A percentile compares a stretch with the other conserved stretches of the same genome.
Conservation (phyloP, 2,113 vertebrate species). For the Chaetodon auriga region DNA sequence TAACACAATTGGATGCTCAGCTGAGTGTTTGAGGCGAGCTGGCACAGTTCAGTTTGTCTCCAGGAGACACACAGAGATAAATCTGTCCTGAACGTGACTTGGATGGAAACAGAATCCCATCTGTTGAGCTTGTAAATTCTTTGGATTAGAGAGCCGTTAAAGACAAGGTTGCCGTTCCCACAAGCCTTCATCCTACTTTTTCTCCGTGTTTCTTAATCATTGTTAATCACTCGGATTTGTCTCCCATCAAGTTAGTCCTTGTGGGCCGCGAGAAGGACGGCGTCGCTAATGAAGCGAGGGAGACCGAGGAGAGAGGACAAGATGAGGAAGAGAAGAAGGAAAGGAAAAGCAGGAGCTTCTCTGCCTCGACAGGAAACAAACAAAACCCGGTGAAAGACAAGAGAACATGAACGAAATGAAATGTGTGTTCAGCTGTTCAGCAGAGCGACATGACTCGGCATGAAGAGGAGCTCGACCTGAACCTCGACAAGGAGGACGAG, state of each 20-base stretch:
- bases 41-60: neutral
- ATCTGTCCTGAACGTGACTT: conserved; percentile 6
- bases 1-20: too few relatives aligned
- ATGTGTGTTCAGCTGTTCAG: neutral
- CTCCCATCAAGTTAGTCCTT: conserved; percentile 32
- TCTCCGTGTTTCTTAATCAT: conserved; percentile 44
- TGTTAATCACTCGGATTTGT: conserved; percentile 56
- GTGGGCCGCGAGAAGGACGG: conserved; percentile 30
- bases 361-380: neutral
- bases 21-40: neutral
- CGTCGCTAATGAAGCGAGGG: conserved; percentile 34
- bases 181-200: neutral
- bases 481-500: neutral
- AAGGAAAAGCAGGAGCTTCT: neutral
- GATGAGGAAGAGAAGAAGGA: neutral
- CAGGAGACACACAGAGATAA: neutral
- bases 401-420: neutral
- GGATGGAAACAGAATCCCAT: conserved; percentile 14
- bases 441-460: neutral
- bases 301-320: neutral
- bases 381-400: neutral
- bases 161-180: conserved; percentile 44
- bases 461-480: neutral
- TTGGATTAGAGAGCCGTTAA: conserved; percentile 37
- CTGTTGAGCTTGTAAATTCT: conserved; percentile 43